These are phyloP conservation scores for Chaenodraco wilsoni DNA, from an alignment of 2,797 vertebrate species.

Conservation along the genomic window DNA sequence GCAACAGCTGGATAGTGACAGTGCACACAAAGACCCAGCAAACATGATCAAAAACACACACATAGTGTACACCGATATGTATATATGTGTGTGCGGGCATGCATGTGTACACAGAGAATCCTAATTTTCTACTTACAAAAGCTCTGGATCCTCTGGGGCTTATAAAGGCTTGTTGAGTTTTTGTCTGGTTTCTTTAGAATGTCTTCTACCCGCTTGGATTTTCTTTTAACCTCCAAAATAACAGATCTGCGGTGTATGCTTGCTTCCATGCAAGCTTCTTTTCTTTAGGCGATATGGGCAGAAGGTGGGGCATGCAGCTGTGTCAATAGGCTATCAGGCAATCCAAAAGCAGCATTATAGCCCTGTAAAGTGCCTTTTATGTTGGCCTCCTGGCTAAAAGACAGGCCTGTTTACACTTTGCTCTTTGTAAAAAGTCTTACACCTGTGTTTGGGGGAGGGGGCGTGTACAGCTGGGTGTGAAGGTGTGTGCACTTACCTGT, in stretches of 20 bases:
- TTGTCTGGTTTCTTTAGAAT: slow-evolving; percentile 66
- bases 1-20: slow-evolving; percentile 56
- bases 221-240: slow-evolving; percentile 76
- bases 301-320: slow-evolving; percentile 83
- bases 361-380: slow-evolving; percentile 72
- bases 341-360: slow-evolving; percentile 73
- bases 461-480: slow-evolving; percentile 39
- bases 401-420: slow-evolving; percentile 69
- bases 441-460: slow-evolving; percentile 67
- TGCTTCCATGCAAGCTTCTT: slow-evolving; percentile 66
- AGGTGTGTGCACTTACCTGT: slow-evolving; percentile 65
- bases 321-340: slow-evolving; percentile 81
- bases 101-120: slow-evolving; percentile 61
- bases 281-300: slow-evolving; percentile 67
- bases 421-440: slow-evolving; percentile 66
- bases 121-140: slow-evolving; percentile 63
- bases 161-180: slow-evolving; percentile 67
- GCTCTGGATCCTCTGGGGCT: slow-evolving; percentile 56
- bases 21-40: slow-evolving; percentile 37
- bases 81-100: slow-evolving; percentile 54
- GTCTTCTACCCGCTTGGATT: slow-evolving; percentile 58
- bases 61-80: slow-evolving; percentile 29
- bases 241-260: slow-evolving; percentile 72
- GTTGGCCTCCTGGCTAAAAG: slow-evolving; percentile 69
- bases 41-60: slow-evolving; percentile 40